phyloP scores from a whole-genome alignment of 2,797 vertebrate species.

The Lemur catta region DNA sequence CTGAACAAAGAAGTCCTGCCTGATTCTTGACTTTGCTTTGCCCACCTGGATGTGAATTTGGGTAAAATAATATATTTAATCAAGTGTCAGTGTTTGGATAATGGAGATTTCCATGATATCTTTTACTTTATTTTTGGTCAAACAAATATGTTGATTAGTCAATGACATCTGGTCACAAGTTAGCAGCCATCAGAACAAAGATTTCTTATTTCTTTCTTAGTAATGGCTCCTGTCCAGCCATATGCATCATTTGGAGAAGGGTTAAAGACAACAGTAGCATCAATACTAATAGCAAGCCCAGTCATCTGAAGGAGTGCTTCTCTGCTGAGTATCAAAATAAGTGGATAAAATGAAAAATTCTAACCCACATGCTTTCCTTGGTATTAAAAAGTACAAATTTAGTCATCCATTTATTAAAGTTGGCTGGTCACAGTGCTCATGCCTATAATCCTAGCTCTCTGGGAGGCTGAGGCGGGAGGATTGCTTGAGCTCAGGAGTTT shows the following conservation, averaged over 20 bases:
- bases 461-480: too few species aligned
- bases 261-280: neutral
- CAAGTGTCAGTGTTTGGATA: neutral
- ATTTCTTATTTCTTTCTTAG: neutral
- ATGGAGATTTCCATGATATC: neutral
- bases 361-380: neutral
- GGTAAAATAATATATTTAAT: neutral
- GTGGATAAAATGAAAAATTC: neutral
- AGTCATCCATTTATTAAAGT: constrained; percentile 17
- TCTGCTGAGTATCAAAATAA: neutral
- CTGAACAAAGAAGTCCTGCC: neutral
- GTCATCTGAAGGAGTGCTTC: neutral
- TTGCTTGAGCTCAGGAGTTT: too few species aligned
- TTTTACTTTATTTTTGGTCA: constrained; percentile 44
- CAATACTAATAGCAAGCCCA: neutral
- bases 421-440: neutral
- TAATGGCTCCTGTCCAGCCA: neutral
- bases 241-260: neutral
- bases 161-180: neutral
- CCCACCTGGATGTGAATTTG: neutral
- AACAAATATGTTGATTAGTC: neutral
- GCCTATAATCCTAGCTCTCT: too few species aligned
- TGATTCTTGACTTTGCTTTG: constrained; percentile 16
- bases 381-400: neutral
- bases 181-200: neutral